Evolutionary conservation across 2,888 invertebrate genomes (phyloP), one percentile per base, ranked within the genome.

Genomic region (Drosophila formosana): DNA sequence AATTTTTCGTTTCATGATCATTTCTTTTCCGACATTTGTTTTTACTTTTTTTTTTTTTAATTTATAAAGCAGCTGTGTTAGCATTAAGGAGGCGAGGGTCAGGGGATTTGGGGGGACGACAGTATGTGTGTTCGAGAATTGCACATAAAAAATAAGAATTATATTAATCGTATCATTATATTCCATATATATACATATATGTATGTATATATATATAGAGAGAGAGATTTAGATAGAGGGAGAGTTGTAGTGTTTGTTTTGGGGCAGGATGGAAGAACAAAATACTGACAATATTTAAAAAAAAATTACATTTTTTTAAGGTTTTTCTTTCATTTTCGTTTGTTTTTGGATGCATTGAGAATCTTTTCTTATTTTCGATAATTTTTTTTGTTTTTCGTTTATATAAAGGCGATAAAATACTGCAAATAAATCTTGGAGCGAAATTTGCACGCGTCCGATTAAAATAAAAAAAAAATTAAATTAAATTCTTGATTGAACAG

Each of bases 281-380:
- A 72, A 74, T 74, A 74, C 74, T 74, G 74, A 75, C 64, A 65
- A 37, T 46, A 49, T 51, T 55, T 26, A 32, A 39, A 30, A 39
- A 66, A 66, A 47, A 39, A 69, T 63, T 63, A 50, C 46, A 49
- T 63, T 55, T 41, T 32, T 28, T 62, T 34, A 45, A 56, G 43
- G 39, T 26, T 46, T 50, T 61, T 46, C 28, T 28, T 13, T 26
- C 39, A 11, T 41, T 53, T 2, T 41, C 7, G n/a, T 39, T 18
- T 37, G 18, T 52, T 52, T 25, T 41, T 28, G 46, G 34, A 37
- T 57, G 46, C 46, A 57, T 47, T 47, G 57, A 57, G 57, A 57
- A 57, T 57, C 37, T 32, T 25, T 56, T 25, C 4, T 18, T 18
- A 18, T 18, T 11, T 28, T 7, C 30, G 30, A 7, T 30, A 7